A percentile compares a stretch with the other conserved stretches of the same genome.
These are phyloP conservation scores for Automeris io DNA, from an alignment of 2,888 invertebrate species.

Conservation along the genomic window DNA sequence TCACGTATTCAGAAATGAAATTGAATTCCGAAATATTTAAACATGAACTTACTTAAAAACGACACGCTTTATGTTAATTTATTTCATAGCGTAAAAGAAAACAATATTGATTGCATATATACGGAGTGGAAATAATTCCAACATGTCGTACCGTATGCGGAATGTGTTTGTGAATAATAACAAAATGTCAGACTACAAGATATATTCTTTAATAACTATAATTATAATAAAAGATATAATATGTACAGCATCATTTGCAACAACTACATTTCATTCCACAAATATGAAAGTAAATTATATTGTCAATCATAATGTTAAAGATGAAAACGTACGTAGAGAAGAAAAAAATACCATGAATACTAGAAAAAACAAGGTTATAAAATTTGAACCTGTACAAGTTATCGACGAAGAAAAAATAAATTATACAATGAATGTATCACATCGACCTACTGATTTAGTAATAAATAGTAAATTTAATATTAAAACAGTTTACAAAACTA, in stretches of 20 bases:
- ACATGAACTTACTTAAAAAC: no score
- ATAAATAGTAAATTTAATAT: neutral
- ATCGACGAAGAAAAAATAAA: neutral
- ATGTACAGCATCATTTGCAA: neutral
- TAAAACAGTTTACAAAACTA: neutral
- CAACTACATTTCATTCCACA: neutral
- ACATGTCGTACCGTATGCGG: neutral
- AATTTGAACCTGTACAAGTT: neutral
- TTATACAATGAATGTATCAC: no score
- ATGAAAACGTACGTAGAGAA: neutral
- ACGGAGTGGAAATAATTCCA: no score
- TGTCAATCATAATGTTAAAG: neutral
- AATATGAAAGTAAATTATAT: neutral
- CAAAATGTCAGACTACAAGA: neutral
- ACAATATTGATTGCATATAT: neutral
- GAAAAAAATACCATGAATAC: neutral
- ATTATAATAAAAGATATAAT: neutral
- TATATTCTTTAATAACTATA: neutral
- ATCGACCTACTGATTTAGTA: no score
- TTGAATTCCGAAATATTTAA: no score
- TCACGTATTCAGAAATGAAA: no score
- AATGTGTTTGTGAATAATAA: neutral
- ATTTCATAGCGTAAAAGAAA: slow-evolving; percentile 1
- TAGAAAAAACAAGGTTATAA: neutral
- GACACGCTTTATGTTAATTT: neutral